A percentile compares a stretch with the other conserved stretches of the same genome.
Evolutionary conservation across 2,113 vertebrate genomes (phyloP).

Genomic region (Stegastes partitus): DNA sequence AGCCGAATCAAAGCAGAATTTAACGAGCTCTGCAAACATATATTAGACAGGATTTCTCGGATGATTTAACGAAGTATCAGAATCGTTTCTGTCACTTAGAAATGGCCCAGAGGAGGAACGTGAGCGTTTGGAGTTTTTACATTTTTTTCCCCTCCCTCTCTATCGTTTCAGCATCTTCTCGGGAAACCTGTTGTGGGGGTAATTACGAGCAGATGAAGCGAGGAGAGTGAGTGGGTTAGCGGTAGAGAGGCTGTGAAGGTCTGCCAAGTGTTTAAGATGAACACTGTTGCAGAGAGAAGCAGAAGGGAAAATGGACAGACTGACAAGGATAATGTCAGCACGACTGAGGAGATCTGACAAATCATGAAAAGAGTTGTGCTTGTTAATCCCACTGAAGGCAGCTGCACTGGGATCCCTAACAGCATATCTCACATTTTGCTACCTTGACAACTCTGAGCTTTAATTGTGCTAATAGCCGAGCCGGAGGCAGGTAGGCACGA

Average conservation of each 20-base stretch:
- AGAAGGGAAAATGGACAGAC: constrained; percentile 23
- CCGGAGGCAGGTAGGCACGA: too few relatives aligned
- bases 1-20: constrained; percentile 63
- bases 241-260: constrained; percentile 59
- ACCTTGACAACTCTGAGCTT: background rate
- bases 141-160: too few relatives aligned
- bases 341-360: background rate
- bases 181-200: constrained; percentile 33
- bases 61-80: constrained; percentile 38
- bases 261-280: constrained; percentile 82
- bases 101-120: constrained; percentile 26
- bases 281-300: background rate
- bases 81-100: background rate
- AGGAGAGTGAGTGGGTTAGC: constrained; percentile 7
- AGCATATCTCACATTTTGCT: background rate
- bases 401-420: background rate
- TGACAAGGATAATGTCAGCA: constrained; percentile 11
- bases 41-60: constrained; percentile 42
- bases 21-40: constrained; percentile 63
- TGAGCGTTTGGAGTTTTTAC: constrained; percentile 36
- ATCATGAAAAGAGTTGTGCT: background rate
- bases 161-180: constrained; percentile 32
- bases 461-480: background rate
- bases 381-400: background rate
- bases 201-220: constrained; percentile 66